Percentiles rank a stretch among this genome's conserved stretches.
These are phyloP conservation scores for Agrotis ipsilon DNA, from an alignment of 2,888 invertebrate genomes.

Conservation along the genomic window DNA sequence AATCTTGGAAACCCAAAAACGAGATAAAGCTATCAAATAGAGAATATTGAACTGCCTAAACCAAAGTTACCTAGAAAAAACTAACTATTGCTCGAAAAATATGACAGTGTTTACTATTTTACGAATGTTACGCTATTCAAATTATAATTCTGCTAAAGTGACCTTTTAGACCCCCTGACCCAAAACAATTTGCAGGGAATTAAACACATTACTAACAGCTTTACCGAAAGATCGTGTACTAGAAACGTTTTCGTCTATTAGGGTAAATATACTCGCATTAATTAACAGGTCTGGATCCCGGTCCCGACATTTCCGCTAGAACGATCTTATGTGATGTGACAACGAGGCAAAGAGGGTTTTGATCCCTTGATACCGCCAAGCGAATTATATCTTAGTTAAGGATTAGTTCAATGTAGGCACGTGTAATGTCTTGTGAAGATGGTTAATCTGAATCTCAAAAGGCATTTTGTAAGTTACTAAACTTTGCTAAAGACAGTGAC, in stretches of 20 bases:
- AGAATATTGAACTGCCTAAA: not conserved
- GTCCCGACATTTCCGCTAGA: conserved; percentile 15
- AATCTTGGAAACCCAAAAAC: not conserved
- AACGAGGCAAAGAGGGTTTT: conserved; percentile 4
- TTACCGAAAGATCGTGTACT: not conserved
- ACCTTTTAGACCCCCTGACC: not conserved
- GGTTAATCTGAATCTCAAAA: not conserved
- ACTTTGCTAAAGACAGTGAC: not conserved
- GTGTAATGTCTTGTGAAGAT: not conserved
- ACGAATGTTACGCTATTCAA: too few relatives aligned
- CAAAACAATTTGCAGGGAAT: conserved; percentile 17
- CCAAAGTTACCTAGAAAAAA: not conserved
- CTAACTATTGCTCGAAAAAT: too few relatives aligned
- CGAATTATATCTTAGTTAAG: not conserved
- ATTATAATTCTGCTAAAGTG: too few relatives aligned
- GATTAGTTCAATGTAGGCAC: not conserved
- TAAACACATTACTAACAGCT: conserved; percentile 16
- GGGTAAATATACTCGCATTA: conserved; percentile 17
- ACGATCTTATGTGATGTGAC: conserved; percentile 14
- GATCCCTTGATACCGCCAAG: conserved; percentile 25
- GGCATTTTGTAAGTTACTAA: not conserved
- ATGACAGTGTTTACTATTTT: too few relatives aligned
- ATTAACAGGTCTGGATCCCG: conserved; percentile 18
- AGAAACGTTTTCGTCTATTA: not conserved
- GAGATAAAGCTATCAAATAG: not conserved